Base-by-base conservation (phyloP, 2,797 vertebrate genomes). In the Vespertilio murinus region DNA sequence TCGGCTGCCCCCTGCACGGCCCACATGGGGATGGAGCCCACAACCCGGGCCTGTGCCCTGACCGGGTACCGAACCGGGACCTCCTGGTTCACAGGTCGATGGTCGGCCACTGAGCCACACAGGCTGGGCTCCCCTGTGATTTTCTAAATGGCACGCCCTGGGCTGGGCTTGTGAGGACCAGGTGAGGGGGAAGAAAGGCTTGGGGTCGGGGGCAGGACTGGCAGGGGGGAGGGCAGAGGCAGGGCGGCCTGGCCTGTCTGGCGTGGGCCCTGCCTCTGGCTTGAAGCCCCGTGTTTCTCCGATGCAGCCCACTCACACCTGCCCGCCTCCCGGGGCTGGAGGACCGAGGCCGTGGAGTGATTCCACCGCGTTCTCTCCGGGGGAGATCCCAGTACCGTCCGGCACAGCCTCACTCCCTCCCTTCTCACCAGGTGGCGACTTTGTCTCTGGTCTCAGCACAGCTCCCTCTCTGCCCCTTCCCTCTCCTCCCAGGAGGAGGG, bases 81-180 rank as follows among this genome's bases (percentile, higher is more conserved):
- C 59, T 61, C 25, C 59, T 30, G 59, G 28, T 61, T 28, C 59
- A 30, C 13, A 14, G 28, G 12, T 30, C 12, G 28, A 61, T 28
- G 59, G 12, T 61, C 59, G 30, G 13, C 25, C 28, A 1, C 59
- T 14, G 25, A 61, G 59, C 56, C 11, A 28, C 59, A 30, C 59
- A 6, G 59, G 28, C 59, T 6, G 28, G 59, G 59, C 59, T 90
- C 20, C 85, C 59, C 40, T 59, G 38, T 5, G 3, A 25, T 40
- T 67, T 84, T 28, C n/a, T 70, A 59, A 88, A 33, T 10, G 28
- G 40, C 54, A 40, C 30, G 18, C 67, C 4, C 20, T 74, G 38
- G 25, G 35, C 25, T 9, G 82, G 25, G 69, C 93, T 77, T 90
- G 95, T 90, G 79, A 91, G 70, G 96, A 88, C 22, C 0, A 74